Conservation (phyloP, 1,140 invertebrate genomes). For the Drosophila suzukii region DNA sequence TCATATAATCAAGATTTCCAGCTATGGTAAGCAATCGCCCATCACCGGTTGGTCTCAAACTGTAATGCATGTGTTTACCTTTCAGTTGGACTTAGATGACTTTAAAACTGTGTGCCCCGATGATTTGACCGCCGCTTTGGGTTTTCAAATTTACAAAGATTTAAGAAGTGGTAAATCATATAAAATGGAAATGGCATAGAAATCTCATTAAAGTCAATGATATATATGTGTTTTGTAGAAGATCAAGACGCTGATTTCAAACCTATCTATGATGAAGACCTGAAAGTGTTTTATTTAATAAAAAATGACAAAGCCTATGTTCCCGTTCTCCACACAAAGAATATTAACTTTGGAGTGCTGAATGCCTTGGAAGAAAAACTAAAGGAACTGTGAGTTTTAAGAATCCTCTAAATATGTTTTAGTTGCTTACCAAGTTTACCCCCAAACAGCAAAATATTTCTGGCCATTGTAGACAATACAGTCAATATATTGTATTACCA, state of each 20-base stretch:
- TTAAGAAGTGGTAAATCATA: slow-evolving; percentile 47
- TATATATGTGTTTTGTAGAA: slow-evolving; percentile 21
- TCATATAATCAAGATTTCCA: background rate
- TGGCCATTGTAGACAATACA: slow-evolving; percentile 66
- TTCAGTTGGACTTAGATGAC: slow-evolving; percentile 34
- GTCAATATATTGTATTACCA: slow-evolving; percentile 69
- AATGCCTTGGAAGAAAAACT: slow-evolving; percentile 44
- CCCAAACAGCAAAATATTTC: slow-evolving; percentile 8
- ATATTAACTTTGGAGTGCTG: slow-evolving; percentile 47
- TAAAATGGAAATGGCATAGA: background rate
- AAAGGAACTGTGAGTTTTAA: slow-evolving; percentile 10
- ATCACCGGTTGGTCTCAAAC: background rate
- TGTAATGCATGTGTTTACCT: background rate
- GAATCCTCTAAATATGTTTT: background rate
- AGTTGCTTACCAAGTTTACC: background rate
- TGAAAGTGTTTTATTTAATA: slow-evolving; percentile 54
- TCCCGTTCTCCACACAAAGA: slow-evolving; percentile 43
- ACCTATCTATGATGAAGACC: slow-evolving; percentile 38
- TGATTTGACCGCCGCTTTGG: slow-evolving; percentile 41
- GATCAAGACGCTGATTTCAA: slow-evolving; percentile 5
- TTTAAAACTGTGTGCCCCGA: slow-evolving; percentile 26
- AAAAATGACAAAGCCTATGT: slow-evolving; percentile 25
- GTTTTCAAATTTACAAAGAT: slow-evolving; percentile 50
- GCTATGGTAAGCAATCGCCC: slow-evolving; percentile 37
- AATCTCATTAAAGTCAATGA: background rate